phyloP scores from a whole-genome alignment of 2,888 invertebrate species.

The Mimumesa dahlbomi region DNA sequence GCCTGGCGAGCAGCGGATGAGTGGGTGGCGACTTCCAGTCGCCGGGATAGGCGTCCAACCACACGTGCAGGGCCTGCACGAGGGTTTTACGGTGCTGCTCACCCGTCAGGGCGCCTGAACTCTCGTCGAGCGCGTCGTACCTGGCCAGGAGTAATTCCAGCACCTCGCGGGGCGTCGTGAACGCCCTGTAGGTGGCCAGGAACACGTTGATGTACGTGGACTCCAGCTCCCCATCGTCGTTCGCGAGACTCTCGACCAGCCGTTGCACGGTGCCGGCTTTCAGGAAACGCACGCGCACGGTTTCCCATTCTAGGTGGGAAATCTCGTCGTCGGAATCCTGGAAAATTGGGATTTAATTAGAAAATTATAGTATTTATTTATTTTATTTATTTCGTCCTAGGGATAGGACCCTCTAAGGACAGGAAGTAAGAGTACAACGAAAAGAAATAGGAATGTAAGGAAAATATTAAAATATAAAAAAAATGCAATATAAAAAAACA shows the following conservation, averaged over 20 bases:
- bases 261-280: slow-evolving; percentile 97
- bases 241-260: slow-evolving; percentile 95
- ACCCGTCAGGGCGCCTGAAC: slow-evolving; percentile 82
- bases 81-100: slow-evolving; percentile 91
- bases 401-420: too few species aligned
- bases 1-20: slow-evolving; percentile 89
- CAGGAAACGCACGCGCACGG: slow-evolving; percentile 95
- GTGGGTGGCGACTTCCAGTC: slow-evolving; percentile 92
- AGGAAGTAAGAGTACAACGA: too few species aligned
- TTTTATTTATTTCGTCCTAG: too few species aligned
- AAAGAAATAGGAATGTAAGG: too few species aligned
- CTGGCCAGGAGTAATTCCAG: slow-evolving; percentile 90
- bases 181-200: slow-evolving; percentile 95
- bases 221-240: slow-evolving; percentile 97
- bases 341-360: slow-evolving; percentile 59
- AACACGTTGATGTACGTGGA: slow-evolving; percentile 99
- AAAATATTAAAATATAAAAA: too few species aligned
- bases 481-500: too few species aligned
- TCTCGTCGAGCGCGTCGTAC: slow-evolving; percentile 87
- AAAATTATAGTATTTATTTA: too few species aligned
- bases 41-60: slow-evolving; percentile 98
- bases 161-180: slow-evolving; percentile 93
- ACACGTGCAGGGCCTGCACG: slow-evolving; percentile 95
- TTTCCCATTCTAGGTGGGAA: slow-evolving; percentile 99
- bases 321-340: slow-evolving; percentile 95